phyloP scores from a whole-genome alignment of 2,888 invertebrate genomes.

The Lysandra bellargus region DNA sequence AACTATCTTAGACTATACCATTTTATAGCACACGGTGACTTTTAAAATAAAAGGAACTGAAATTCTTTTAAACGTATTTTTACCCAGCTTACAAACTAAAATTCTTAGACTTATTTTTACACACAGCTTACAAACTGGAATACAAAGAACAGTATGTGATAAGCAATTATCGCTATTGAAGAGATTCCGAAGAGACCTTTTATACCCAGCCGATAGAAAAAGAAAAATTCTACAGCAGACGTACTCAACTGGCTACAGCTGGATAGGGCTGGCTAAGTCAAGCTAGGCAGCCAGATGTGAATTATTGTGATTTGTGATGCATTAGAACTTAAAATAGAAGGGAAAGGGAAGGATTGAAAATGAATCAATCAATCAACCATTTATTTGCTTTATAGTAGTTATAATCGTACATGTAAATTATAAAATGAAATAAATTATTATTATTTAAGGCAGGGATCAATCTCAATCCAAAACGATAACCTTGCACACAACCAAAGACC shows the following conservation, averaged over 20 bases:
- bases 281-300: neutral
- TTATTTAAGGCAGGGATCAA: too few species aligned
- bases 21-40: neutral
- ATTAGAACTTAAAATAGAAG: too few species aligned
- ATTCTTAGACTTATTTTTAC: neutral
- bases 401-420: too few species aligned
- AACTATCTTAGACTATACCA: too few species aligned
- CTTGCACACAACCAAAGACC: too few species aligned
- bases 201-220: slow-evolving; percentile 9
- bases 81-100: neutral
- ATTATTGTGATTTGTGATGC: too few species aligned
- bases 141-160: slow-evolving; percentile 1
- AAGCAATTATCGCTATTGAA: slow-evolving; percentile 6
- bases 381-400: too few species aligned
- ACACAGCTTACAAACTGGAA: neutral
- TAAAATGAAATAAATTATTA: too few species aligned
- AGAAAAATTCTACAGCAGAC: neutral
- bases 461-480: too few species aligned
- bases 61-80: neutral
- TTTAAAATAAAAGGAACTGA: neutral
- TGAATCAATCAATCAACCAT: too few species aligned
- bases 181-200: neutral
- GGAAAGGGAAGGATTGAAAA: too few species aligned
- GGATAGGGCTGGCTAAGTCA: neutral
- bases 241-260: neutral